Conservation (phyloP, 23 tunicate genomes). For the Halocynthia roretzi region DNA sequence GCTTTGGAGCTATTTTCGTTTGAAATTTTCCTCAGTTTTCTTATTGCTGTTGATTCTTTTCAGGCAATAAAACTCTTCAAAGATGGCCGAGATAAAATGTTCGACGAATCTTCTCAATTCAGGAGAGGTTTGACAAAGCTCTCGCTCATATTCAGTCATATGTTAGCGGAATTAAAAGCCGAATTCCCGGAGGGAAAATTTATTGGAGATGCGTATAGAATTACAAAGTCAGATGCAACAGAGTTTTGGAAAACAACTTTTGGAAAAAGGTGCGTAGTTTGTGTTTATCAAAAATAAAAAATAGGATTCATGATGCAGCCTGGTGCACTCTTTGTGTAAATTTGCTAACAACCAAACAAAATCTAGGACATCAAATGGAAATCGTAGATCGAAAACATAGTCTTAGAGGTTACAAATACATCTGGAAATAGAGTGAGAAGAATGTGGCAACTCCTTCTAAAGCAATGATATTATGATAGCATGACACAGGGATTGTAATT, state of each 20-base stretch:
- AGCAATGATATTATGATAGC: too few species aligned
- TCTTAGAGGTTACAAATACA: too few species aligned
- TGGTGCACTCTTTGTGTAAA: too few species aligned
- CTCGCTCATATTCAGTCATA: slow-evolving; percentile 95
- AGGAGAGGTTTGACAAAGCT: slow-evolving; percentile 74
- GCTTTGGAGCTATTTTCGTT: background rate
- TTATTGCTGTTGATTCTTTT: background rate
- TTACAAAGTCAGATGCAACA: slow-evolving; percentile 91
- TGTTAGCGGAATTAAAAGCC: slow-evolving; percentile 96
- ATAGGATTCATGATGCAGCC: too few species aligned
- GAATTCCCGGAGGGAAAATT: slow-evolving; percentile 93
- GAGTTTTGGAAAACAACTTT: slow-evolving; percentile 87
- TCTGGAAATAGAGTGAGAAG: too few species aligned
- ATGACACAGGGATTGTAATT: too few species aligned
- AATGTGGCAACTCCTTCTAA: too few species aligned
- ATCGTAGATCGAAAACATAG: too few species aligned
- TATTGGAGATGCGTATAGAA: slow-evolving; percentile 81
- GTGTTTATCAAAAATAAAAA: too few species aligned
- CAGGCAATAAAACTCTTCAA: slow-evolving; percentile 87
- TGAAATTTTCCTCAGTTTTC: background rate
- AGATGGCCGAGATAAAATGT: slow-evolving; percentile 89
- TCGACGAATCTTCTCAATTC: slow-evolving; percentile 79
- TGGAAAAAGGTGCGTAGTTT: slow-evolving; percentile 40
- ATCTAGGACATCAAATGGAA: too few species aligned
- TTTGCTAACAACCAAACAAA: too few species aligned